Evolutionary conservation across 1,140 invertebrate genomes (phyloP), one percentile per base, ranked within the genome.

Genomic region (Scylla paramamosain): DNA sequence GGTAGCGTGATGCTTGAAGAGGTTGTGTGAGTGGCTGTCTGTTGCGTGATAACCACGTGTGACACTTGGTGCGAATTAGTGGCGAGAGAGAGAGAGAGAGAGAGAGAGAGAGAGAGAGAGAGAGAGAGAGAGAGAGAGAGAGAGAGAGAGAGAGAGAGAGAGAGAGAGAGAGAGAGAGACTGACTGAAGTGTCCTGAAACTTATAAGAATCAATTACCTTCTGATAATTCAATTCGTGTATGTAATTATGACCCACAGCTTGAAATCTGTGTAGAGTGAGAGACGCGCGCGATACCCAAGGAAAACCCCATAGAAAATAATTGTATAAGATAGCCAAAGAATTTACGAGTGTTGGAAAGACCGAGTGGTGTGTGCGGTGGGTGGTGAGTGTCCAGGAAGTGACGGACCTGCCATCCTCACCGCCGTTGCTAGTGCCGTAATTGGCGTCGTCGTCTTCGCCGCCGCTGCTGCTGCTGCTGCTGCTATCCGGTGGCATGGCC

Each of bases 61-160:
- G 52, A 4, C 52, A 59, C 46, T 4, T 48, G 45, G 89, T 28
- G 46, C 32, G 20, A 39, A 39, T 14, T 3, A 48, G 7, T 25
- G 6, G 10, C 25, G 88, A 90, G 88, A 31, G 88, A 90, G 88
- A 90, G 88, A 31, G 88, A 46, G 88, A 46, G 88, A 31, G 32
- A 90, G 88, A 90, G 88, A 4, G 89, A 91, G 89, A 91, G 89
- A 45, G 89, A 91, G 89, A 28, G 48, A 45, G 46, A 91, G 89
- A 91, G 89, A 45, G 89, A 91, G 48, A 67, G 89, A 45, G 89
- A 91, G 48, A 67, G 89, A 45, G 89, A 91, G 48, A 67, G 89
- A 45, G 46, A 91, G 46, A 59, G 89, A 45, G 89, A 91, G 48
- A 28, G 89, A 90, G 89, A 91, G 89, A 91, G 89, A 59, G 48